These are phyloP conservation scores for Macropis europaea DNA, from an alignment of 2,888 invertebrate species.

Conservation along the genomic window DNA sequence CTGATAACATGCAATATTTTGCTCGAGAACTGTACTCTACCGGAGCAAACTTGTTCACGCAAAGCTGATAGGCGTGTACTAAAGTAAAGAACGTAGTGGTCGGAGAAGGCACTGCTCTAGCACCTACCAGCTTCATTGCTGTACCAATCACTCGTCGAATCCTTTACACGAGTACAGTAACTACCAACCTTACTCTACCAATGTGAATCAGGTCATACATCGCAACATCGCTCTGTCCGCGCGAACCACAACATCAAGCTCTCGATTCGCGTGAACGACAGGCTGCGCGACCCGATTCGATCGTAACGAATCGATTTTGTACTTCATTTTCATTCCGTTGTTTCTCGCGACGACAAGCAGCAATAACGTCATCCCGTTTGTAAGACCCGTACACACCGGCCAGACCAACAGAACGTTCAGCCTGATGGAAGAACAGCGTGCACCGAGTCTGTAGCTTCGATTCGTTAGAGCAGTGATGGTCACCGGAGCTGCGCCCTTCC, in stretches of 20 bases:
- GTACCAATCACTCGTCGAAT: too few relatives aligned
- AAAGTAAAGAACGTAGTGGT: too few relatives aligned
- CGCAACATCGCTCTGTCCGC: not conserved
- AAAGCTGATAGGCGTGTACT: too few relatives aligned
- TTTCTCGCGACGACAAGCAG: constrained; percentile 16
- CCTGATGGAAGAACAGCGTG: not conserved
- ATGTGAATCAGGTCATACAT: too few relatives aligned
- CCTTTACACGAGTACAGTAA: too few relatives aligned
- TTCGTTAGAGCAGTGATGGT: not conserved
- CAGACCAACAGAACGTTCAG: constrained; percentile 21
- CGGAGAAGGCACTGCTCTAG: too few relatives aligned
- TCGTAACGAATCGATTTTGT: constrained; percentile 19
- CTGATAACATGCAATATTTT: too few relatives aligned
- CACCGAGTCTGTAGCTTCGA: constrained; percentile 10
- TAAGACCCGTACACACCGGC: not conserved
- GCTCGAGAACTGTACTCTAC: too few relatives aligned
- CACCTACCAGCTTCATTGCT: too few relatives aligned
- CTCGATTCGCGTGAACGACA: not conserved
- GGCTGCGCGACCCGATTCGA: not conserved
- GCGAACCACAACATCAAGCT: not conserved
- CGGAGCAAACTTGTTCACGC: too few relatives aligned
- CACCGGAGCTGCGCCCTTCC: too few relatives aligned
- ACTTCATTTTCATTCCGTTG: constrained; percentile 1
- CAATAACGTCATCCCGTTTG: constrained; percentile 32
- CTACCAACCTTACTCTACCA: too few relatives aligned